Evolutionary conservation across 1,140 invertebrate genomes (phyloP).

Genomic region (Drosophila virilis): DNA sequence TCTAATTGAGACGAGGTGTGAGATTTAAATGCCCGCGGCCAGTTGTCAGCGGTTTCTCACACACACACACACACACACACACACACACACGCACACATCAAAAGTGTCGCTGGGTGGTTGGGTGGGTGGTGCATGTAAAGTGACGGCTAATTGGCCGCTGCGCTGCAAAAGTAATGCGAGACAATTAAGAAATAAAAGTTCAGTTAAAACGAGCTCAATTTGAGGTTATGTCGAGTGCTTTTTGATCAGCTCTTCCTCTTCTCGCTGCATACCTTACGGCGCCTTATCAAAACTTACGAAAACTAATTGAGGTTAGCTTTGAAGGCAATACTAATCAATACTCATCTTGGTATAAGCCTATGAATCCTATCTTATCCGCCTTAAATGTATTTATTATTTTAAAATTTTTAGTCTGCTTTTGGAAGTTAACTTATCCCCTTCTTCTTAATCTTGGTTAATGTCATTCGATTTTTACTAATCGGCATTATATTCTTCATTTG

Average conservation of each 20-base stretch:
- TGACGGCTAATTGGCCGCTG: constrained; percentile 47
- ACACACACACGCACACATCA: constrained; percentile 1
- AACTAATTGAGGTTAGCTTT: no score
- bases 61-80: constrained; percentile 1
- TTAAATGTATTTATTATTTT: no score
- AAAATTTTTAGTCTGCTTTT: no score
- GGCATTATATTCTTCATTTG: no score
- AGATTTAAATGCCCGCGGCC: constrained; percentile 75
- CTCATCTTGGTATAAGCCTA: no score
- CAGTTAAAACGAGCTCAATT: neutral
- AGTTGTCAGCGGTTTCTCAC: constrained; percentile 55
- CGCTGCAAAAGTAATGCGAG: constrained; percentile 35
- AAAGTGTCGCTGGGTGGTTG: constrained; percentile 18
- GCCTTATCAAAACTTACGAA: neutral
- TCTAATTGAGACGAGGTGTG: constrained; percentile 73
- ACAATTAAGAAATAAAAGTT: constrained; percentile 37
- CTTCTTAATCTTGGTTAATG: no score
- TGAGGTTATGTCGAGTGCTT: constrained; percentile 14
- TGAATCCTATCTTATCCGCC: no score
- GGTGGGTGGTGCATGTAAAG: constrained; percentile 39
- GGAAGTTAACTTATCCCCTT: no score
- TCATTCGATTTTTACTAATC: no score
- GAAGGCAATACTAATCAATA: no score
- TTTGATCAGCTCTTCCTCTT: neutral
- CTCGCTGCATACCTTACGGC: constrained; percentile 23